Percentiles rank a stretch among this genome's conserved stretches.
These are phyloP conservation scores for Pectinophora gossypiella DNA, from an alignment of 1,140 invertebrate species.

Conservation along the genomic window DNA sequence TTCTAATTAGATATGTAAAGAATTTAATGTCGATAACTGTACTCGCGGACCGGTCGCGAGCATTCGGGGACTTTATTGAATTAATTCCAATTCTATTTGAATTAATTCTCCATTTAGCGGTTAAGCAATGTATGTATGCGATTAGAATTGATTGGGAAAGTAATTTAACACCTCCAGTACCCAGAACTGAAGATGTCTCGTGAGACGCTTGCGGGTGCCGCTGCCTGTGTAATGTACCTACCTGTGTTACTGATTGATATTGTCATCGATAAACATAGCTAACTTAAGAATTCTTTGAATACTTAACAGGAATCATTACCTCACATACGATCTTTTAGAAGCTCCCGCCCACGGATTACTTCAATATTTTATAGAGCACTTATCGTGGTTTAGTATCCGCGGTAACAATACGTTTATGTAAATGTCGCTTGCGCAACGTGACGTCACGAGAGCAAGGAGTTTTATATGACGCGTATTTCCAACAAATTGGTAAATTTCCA, in stretches of 20 bases:
- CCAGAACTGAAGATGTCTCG: too few relatives aligned
- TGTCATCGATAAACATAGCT: too few relatives aligned
- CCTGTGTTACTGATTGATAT: too few relatives aligned
- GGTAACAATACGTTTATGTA: not conserved
- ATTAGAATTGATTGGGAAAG: not conserved
- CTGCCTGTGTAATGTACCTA: too few relatives aligned
- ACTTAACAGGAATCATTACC: too few relatives aligned
- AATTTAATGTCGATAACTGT: not conserved
- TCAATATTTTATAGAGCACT: not conserved
- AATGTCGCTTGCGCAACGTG: not conserved
- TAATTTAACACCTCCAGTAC: not conserved
- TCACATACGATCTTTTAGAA: too few relatives aligned
- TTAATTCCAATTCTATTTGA: not conserved
- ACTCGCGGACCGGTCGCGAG: not conserved
- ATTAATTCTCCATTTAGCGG: not conserved
- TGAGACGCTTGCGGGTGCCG: too few relatives aligned
- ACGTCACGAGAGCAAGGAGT: not conserved
- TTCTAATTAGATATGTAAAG: conserved; percentile 10
- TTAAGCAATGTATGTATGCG: not conserved
- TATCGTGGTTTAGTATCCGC: not conserved
- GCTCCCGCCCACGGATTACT: not conserved
- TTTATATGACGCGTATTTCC: not conserved
- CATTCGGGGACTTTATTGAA: not conserved
- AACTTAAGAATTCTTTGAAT: too few relatives aligned
- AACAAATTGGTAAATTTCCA: conserved; percentile 26